Conservation (phyloP, 2,797 vertebrate genomes). For the Halcyon leucocephala region DNA sequence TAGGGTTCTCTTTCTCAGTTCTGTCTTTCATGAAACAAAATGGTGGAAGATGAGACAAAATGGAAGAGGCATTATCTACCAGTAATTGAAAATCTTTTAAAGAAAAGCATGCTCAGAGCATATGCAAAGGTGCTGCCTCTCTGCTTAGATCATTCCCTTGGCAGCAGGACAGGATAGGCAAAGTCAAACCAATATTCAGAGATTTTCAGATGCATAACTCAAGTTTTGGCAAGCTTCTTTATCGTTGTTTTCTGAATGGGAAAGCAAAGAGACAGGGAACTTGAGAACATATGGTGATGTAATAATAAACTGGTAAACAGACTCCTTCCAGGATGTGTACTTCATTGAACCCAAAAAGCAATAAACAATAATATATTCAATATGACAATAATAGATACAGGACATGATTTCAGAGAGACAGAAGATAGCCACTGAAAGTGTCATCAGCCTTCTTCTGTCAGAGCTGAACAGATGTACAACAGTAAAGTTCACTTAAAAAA, state of each 20-base stretch:
- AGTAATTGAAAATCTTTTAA: not conserved
- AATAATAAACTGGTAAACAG: constrained; percentile 8
- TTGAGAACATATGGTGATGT: not conserved
- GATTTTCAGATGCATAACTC: constrained; percentile 6
- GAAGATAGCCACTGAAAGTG: not conserved
- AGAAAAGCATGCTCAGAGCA: not conserved
- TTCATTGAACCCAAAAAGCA: not conserved
- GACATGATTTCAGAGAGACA: not conserved
- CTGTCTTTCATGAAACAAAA: constrained; percentile 5
- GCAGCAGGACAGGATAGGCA: not conserved
- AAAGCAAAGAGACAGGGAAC: not conserved
- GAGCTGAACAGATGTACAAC: not conserved
- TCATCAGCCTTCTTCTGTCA: not conserved
- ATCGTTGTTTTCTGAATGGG: not conserved
- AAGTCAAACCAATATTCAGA: constrained; percentile 25
- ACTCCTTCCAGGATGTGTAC: not conserved
- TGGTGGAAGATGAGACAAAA: constrained; percentile 37
- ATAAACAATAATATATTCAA: not conserved
- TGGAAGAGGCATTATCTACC: not conserved
- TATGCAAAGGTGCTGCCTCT: not conserved
- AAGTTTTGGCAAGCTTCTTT: not conserved
- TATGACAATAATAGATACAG: not conserved
- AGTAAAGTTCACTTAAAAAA: not conserved
- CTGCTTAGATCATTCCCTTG: not conserved
- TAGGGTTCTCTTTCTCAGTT: not conserved